These are phyloP conservation scores for Brachionus rubens DNA, from an alignment of 1,140 invertebrate genomes.

Conservation along the genomic window DNA sequence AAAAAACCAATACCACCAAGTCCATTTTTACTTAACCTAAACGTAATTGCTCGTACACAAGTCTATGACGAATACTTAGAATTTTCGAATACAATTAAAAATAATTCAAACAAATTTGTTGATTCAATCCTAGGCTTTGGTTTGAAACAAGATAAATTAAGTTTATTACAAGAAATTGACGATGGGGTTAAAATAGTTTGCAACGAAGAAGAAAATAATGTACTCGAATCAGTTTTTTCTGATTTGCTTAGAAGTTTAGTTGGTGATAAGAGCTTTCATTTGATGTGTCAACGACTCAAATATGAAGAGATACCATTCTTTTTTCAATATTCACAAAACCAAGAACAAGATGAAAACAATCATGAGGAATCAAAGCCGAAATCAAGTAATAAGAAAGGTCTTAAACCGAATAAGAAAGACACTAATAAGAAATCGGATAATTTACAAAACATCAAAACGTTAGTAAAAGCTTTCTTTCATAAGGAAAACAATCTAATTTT, in stretches of 20 bases:
- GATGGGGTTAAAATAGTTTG: not conserved
- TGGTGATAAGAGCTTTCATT: constrained; percentile 55
- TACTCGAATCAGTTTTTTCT: constrained; percentile 44
- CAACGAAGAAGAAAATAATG: constrained; percentile 37
- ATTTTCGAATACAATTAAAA: constrained; percentile 51
- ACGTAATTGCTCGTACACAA: constrained; percentile 59
- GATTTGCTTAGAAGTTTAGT: constrained; percentile 52
- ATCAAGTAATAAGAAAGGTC: not conserved
- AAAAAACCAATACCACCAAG: constrained; percentile 53
- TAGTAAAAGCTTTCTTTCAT: constrained; percentile 46
- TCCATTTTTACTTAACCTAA: constrained; percentile 58
- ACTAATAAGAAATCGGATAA: not conserved
- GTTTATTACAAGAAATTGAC: not conserved
- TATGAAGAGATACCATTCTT: constrained; percentile 57
- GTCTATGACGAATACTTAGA: constrained; percentile 56
- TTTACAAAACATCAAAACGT: constrained; percentile 20
- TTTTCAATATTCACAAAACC: constrained; percentile 23
- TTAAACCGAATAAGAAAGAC: not conserved
- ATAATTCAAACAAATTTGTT: constrained; percentile 4
- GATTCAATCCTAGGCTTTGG: not conserved
- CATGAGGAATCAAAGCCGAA: not conserved
- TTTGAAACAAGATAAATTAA: not conserved
- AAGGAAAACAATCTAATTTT: too few species aligned
- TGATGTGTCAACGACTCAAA: constrained; percentile 52
- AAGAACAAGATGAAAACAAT: not conserved